phyloP scores from a whole-genome alignment of 1,140 invertebrate genomes.

The Cotesia glomerata region DNA sequence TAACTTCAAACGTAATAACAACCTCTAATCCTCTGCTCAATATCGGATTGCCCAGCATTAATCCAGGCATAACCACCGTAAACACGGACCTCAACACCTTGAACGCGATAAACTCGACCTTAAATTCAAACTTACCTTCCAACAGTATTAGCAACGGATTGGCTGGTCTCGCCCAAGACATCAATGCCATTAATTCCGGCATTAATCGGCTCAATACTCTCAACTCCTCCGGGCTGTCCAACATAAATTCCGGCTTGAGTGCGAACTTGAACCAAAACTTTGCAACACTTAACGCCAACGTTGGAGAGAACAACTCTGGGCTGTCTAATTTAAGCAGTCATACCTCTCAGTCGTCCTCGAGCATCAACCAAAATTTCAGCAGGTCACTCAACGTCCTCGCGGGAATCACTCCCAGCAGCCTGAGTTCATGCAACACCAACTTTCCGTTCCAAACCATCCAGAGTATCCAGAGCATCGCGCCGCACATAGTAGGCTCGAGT shows the following conservation, averaged over 20 bases:
- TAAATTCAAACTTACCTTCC: slow-evolving; percentile 57
- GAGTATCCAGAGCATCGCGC: slow-evolving; percentile 58
- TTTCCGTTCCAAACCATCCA: slow-evolving; percentile 60
- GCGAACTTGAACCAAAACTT: slow-evolving; percentile 54
- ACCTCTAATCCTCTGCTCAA: slow-evolving; percentile 62
- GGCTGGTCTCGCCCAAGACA: slow-evolving; percentile 55
- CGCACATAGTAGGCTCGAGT: slow-evolving; percentile 57
- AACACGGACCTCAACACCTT: slow-evolving; percentile 60
- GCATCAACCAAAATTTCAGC: slow-evolving; percentile 51
- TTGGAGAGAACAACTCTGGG: slow-evolving; percentile 33
- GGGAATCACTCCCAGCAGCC: neutral
- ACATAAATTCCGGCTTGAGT: slow-evolving; percentile 53
- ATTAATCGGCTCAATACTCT: slow-evolving; percentile 54
- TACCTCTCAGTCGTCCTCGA: slow-evolving; percentile 45
- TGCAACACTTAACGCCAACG: slow-evolving; percentile 45
- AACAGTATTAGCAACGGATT: slow-evolving; percentile 61
- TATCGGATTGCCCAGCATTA: slow-evolving; percentile 58
- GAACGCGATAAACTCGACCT: slow-evolving; percentile 58
- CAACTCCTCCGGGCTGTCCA: slow-evolving; percentile 55
- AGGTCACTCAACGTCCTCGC: slow-evolving; percentile 43
- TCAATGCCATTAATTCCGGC: slow-evolving; percentile 55
- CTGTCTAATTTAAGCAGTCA: slow-evolving; percentile 37
- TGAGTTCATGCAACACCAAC: slow-evolving; percentile 46
- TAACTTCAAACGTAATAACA: slow-evolving; percentile 62
- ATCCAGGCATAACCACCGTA: slow-evolving; percentile 58